These are phyloP conservation scores for Molossus molossus DNA, from an alignment of 2,797 vertebrate genomes.

Conservation along the genomic window DNA sequence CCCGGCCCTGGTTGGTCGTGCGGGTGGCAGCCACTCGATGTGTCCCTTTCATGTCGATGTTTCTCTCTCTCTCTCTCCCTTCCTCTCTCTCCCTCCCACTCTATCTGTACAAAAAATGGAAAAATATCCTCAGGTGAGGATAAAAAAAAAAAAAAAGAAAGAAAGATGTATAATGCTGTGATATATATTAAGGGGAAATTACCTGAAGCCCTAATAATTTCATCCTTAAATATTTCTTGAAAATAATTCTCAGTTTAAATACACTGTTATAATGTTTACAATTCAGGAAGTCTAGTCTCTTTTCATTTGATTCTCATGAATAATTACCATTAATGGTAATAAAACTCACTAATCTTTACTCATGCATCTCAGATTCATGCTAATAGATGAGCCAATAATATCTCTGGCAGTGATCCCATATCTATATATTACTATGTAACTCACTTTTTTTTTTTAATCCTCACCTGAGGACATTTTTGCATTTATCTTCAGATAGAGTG, in stretches of 20 bases:
- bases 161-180: background rate
- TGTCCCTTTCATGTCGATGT: too few species aligned
- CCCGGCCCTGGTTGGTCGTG: too few species aligned
- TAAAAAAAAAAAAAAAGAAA: too few species aligned
- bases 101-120: too few species aligned
- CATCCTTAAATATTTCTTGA: constrained; percentile 20
- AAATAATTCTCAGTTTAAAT: constrained; percentile 36
- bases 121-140: too few species aligned
- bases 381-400: background rate
- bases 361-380: background rate
- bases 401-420: background rate
- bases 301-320: background rate
- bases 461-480: too few species aligned
- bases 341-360: background rate
- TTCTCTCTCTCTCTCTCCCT: too few species aligned
- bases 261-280: background rate
- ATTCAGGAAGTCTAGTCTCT: background rate
- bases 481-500: too few species aligned
- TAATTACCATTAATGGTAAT: constrained; percentile 27
- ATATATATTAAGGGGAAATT: background rate
- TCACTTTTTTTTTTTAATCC: background rate
- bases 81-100: too few species aligned
- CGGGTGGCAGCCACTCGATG: too few species aligned
- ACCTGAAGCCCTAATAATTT: background rate
- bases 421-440: background rate